A percentile compares a stretch with the other conserved stretches of the same genome.
Conservation (phyloP, 2,113 vertebrate genomes). For the Nymphicus hollandicus region DNA sequence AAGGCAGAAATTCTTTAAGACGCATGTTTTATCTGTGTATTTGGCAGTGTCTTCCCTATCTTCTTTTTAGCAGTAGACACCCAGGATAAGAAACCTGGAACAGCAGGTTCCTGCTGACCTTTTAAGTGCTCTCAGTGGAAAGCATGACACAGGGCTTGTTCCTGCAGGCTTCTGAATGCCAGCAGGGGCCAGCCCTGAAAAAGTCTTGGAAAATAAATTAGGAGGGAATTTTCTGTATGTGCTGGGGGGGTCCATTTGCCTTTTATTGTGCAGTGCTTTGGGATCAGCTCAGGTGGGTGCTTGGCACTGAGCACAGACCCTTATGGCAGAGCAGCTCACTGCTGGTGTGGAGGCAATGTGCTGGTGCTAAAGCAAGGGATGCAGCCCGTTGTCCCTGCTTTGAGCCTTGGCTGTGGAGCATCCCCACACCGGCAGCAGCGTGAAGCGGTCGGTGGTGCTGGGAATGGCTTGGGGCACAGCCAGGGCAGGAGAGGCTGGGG, state of each 20-base stretch:
- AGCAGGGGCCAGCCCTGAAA: not conserved
- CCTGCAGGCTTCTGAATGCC: not conserved
- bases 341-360: not conserved
- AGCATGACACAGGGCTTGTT: not conserved
- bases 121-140: not conserved
- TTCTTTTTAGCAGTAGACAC: not conserved
- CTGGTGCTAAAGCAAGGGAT: not conserved
- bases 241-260: rapidly evolving
- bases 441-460: not conserved
- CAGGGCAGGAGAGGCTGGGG: not conserved
- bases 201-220: not conserved
- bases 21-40: not conserved
- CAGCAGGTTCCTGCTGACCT: not conserved
- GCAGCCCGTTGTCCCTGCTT: not conserved
- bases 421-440: rapidly evolving
- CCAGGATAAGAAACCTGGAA: not conserved
- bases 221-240: not conserved
- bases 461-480: not conserved
- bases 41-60: not conserved
- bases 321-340: rapidly evolving
- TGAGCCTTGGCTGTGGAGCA: not conserved
- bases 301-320: not conserved
- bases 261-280: not conserved
- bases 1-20: not conserved
- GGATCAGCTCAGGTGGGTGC: not conserved